These are phyloP conservation scores for Pseudeuparius sepicola DNA, from an alignment of 2,888 invertebrate species.

Conservation along the genomic window DNA sequence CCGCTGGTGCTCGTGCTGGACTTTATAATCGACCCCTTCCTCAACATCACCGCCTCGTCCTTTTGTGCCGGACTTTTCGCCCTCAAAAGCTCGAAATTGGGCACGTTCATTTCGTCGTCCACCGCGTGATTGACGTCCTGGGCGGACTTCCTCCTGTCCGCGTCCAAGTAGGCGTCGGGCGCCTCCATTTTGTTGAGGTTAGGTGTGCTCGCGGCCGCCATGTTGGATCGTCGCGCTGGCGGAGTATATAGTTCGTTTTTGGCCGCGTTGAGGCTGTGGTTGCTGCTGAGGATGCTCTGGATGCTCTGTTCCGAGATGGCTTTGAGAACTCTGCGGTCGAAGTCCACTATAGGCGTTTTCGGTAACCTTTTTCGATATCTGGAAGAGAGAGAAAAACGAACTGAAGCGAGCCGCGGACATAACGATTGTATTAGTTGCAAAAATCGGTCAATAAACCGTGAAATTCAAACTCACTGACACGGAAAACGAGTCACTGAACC, in stretches of 20 bases:
- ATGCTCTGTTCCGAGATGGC: slow-evolving; percentile 38
- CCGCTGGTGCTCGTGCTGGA: slow-evolving; percentile 37
- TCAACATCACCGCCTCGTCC: slow-evolving; percentile 5
- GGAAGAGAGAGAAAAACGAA: too few species aligned
- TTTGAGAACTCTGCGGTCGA: slow-evolving; percentile 35
- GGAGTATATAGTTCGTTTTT: slow-evolving; percentile 12
- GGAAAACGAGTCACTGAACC: too few species aligned
- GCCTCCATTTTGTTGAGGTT: slow-evolving; percentile 40
- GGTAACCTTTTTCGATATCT: slow-evolving; percentile 38
- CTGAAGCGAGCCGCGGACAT: too few species aligned
- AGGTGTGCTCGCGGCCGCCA: slow-evolving; percentile 45
- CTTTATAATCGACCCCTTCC: slow-evolving; percentile 40
- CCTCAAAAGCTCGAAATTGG: neutral
- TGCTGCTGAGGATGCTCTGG: slow-evolving; percentile 29
- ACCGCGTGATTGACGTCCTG: slow-evolving; percentile 44
- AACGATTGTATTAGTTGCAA: too few species aligned
- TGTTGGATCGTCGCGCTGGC: slow-evolving; percentile 23
- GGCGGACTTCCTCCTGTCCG: slow-evolving; percentile 41
- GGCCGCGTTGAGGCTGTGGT: slow-evolving; percentile 12
- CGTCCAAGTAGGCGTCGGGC: slow-evolving; percentile 22
- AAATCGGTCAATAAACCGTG: too few species aligned
- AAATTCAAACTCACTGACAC: too few species aligned
- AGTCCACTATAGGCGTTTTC: slow-evolving; percentile 33
- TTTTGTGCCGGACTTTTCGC: neutral
- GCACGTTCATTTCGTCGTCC: neutral